A percentile compares a stretch with the other conserved stretches of the same genome.
These are phyloP conservation scores for Drepana arcuata DNA, from an alignment of 1,140 invertebrate species.

Conservation along the genomic window DNA sequence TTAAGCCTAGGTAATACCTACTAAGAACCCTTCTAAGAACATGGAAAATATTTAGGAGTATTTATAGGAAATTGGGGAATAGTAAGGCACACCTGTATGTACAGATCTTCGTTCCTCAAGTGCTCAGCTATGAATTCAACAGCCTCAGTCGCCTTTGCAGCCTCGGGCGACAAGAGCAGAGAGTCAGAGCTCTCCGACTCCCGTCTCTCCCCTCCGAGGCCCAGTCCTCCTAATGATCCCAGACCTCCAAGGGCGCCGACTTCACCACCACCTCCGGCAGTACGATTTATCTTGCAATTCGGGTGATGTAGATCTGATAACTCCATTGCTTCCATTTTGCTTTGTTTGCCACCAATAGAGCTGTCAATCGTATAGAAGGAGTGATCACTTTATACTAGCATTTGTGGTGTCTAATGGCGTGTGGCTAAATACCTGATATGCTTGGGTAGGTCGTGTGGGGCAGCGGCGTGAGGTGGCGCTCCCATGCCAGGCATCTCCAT, in stretches of 20 bases:
- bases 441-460: slow-evolving; percentile 84
- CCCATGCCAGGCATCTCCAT: slow-evolving; percentile 94
- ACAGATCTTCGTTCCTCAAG: slow-evolving; percentile 95
- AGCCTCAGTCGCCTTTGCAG: slow-evolving; percentile 95
- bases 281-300: slow-evolving; percentile 94
- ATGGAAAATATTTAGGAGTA: too few relatives aligned
- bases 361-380: slow-evolving; percentile 40
- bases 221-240: slow-evolving; percentile 68
- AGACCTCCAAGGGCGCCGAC: slow-evolving; percentile 73
- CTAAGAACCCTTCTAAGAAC: too few relatives aligned
- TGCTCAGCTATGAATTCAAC: slow-evolving; percentile 99
- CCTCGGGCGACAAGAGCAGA: slow-evolving; percentile 90
- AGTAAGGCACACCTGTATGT: slow-evolving; percentile 94
- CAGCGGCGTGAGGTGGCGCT: slow-evolving; percentile 84
- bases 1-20: too few relatives aligned
- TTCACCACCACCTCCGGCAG: slow-evolving; percentile 82
- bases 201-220: slow-evolving; percentile 76
- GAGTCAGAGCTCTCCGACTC: slow-evolving; percentile 94
- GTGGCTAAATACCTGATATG: slow-evolving; percentile 79
- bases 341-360: slow-evolving; percentile 75
- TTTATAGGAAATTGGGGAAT: too few relatives aligned
- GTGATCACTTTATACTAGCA: too few relatives aligned
- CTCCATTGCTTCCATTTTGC: slow-evolving; percentile 94
- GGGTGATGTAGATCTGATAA: slow-evolving; percentile 95
- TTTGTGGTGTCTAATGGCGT: too few relatives aligned